phyloP scores from a whole-genome alignment of 2,888 invertebrate species.

The Hyposoter dolosus region DNA sequence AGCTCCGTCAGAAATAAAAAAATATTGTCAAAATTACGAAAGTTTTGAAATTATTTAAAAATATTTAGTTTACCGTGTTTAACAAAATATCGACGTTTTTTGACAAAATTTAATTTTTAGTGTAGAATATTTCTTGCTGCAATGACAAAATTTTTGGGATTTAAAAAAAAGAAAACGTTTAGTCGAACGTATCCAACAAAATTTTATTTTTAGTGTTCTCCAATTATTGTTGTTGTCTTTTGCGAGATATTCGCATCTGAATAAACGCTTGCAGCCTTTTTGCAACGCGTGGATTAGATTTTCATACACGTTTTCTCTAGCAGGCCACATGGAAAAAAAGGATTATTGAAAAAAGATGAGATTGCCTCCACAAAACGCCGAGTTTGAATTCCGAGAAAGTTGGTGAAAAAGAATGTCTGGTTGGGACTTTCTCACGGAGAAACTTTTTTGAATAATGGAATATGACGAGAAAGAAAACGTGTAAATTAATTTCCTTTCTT shows the following conservation, averaged over 20 bases:
- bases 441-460: constrained; percentile 22
- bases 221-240: neutral
- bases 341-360: neutral
- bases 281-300: neutral
- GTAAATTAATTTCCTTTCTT: constrained; percentile 14
- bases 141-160: too few relatives aligned
- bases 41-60: too few relatives aligned
- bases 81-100: too few relatives aligned
- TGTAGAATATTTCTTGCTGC: too few relatives aligned
- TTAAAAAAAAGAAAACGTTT: too few relatives aligned
- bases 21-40: too few relatives aligned
- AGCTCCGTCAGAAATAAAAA: too few relatives aligned
- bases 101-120: too few relatives aligned
- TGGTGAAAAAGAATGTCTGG: neutral
- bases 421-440: neutral
- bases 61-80: too few relatives aligned
- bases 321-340: neutral
- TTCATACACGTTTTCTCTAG: neutral
- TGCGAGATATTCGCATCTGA: neutral
- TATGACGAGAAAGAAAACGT: constrained; percentile 7
- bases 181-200: too few relatives aligned
- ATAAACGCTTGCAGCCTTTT: neutral
- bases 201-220: too few relatives aligned
- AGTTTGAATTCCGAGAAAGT: neutral
- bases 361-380: neutral